Evolutionary conservation across 1,140 invertebrate species (phyloP).

Genomic region (Solen grandis): DNA sequence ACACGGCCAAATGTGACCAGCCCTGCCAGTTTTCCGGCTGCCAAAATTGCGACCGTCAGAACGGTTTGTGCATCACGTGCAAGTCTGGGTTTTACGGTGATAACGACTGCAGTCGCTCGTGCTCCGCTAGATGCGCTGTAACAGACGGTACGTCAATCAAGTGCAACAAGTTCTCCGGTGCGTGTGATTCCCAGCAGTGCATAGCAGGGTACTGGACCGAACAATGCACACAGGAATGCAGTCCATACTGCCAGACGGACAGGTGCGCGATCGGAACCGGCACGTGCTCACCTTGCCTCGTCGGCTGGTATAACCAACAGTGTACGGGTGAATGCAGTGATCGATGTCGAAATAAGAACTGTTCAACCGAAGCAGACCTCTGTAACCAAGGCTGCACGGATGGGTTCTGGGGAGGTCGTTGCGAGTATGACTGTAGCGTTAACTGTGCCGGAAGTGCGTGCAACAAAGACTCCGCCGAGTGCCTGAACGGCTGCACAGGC

Average conservation of each 20-base stretch:
- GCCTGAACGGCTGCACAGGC: constrained; percentile 12
- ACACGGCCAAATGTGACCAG: not conserved
- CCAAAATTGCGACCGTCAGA: not conserved
- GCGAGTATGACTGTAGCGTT: constrained; percentile 8
- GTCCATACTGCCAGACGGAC: not conserved
- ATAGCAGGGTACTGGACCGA: constrained; percentile 1
- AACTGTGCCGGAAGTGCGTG: constrained; percentile 36
- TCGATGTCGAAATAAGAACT: constrained; percentile 45
- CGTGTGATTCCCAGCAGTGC: constrained; percentile 17
- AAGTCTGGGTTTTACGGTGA: constrained; percentile 14
- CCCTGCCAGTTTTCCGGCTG: not conserved
- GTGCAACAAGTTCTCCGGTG: constrained; percentile 26
- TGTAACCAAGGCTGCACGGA: constrained; percentile 38
- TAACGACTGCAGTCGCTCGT: not conserved
- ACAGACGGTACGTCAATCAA: constrained; percentile 2
- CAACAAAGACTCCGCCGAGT: not conserved
- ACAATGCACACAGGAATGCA: constrained; percentile 14
- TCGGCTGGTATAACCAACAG: constrained; percentile 42
- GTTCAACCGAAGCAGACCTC: not conserved
- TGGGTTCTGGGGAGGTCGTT: constrained; percentile 38
- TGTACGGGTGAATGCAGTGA: constrained; percentile 34
- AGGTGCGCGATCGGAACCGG: constrained; percentile 17
- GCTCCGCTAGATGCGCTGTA: not conserved
- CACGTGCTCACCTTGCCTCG: not conserved
- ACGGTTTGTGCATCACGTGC: constrained; percentile 27